Base-by-base conservation (phyloP, 64 coral and sea anemone species). In the Porites australiensis region DNA sequence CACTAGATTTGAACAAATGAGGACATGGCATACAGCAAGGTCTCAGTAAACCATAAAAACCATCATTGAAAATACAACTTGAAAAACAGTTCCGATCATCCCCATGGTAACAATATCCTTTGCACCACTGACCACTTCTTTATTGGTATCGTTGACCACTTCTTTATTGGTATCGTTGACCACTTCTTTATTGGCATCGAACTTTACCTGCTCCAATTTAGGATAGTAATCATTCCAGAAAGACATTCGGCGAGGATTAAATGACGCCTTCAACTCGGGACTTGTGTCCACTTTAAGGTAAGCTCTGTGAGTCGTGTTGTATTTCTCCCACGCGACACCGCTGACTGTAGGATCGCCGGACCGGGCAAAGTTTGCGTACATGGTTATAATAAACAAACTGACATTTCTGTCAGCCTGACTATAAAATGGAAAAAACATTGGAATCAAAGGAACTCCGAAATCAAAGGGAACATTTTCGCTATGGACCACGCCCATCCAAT, bases 221-320 rank as follows among this genome's bases (percentile, higher is more conserved):
- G 79, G 87, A 61, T 93, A 79, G 74, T 96, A 96, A 46, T 83
- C 67, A 72, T 96, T 96, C 95, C 95, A 96, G 72, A 92, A 92
- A 2, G 80, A 67, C 50, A 92, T 66, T 52, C 78, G 72, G 6
- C 72, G 70, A 62, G 61, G 54, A 74, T 83, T 18, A 86, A 92
- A 92, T 2, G 82, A 64, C 37, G 52, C 53, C 37, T n/a, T 16
- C 71, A 86, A 86, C 58, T 77, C 54, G 18, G 90, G 90, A 8
- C 77, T 63, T 23, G 90, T 8, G 55, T 72, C 60, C 14, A 86
- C 83, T 46, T 37, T 57, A 16, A 92, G 50, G 54, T 92, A 92
- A 4, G 70, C 79, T 60, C 50, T 71, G 58, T 81, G 66, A 4
- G 9, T 63, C 4, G 66, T 62, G 66, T 91, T 86, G 43, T 79